A percentile compares a stretch with the other conserved stretches of the same genome.
Evolutionary conservation across 2,797 vertebrate genomes (phyloP).

Genomic region (Mus spretus): DNA sequence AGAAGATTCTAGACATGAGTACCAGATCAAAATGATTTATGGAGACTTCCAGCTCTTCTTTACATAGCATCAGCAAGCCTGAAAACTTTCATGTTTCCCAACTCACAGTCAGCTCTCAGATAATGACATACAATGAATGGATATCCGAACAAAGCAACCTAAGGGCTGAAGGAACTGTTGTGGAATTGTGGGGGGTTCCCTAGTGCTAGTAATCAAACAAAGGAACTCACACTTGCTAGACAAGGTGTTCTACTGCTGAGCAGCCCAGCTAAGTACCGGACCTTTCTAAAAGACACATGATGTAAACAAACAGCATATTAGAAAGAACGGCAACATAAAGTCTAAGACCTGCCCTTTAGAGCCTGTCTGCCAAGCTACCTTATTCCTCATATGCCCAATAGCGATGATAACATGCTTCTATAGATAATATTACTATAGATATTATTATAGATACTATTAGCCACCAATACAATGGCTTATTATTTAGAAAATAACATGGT

Average conservation of each 20-base stretch:
- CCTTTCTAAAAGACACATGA: not conserved
- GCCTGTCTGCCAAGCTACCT: not conserved
- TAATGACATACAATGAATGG: not conserved
- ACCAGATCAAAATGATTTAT: not conserved
- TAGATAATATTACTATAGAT: not conserved
- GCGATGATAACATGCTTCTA: not conserved
- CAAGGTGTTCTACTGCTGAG: not conserved
- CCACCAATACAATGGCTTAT: not conserved
- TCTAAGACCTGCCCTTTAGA: not conserved
- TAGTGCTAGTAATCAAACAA: not conserved
- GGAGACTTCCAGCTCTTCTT: not conserved
- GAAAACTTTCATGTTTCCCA: not conserved
- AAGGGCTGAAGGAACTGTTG: not conserved
- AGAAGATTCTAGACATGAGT: not conserved
- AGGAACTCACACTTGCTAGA: not conserved
- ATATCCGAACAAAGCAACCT: not conserved
- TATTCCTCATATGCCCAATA: not conserved
- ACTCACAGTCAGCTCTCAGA: not conserved
- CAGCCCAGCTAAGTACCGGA: not conserved
- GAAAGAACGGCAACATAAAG: not conserved
- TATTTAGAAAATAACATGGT: not conserved
- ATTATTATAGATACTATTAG: not conserved
- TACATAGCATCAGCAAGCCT: not conserved
- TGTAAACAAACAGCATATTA: not conserved
- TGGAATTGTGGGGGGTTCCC: not conserved